Evolutionary conservation across 2,888 invertebrate species (phyloP).

Genomic region (Folsomia candida): DNA sequence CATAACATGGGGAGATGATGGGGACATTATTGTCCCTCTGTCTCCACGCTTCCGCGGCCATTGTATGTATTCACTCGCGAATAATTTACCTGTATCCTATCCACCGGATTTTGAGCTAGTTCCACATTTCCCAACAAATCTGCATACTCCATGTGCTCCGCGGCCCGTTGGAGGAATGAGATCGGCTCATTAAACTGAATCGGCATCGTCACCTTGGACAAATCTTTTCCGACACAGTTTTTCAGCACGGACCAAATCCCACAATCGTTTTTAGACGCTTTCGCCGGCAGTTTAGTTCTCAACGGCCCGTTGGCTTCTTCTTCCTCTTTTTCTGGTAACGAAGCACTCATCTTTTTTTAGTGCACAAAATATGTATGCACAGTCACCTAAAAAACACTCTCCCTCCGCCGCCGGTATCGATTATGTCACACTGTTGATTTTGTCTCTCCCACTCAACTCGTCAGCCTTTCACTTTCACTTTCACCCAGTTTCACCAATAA

Average conservation of each 20-base stretch:
- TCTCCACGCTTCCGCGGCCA: background rate
- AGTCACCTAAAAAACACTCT: too few species aligned
- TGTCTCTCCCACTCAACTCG: too few species aligned
- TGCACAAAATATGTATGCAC: too few species aligned
- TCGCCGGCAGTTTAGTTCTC: slow-evolving; percentile 43
- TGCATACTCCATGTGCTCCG: slow-evolving; percentile 92
- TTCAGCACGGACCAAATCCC: slow-evolving; percentile 87
- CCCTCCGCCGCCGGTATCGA: too few species aligned
- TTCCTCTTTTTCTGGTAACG: too few species aligned
- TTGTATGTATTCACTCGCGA: background rate
- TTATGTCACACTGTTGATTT: too few species aligned
- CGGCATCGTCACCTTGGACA: slow-evolving; percentile 95
- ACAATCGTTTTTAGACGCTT: slow-evolving; percentile 66
- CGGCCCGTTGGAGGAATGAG: slow-evolving; percentile 88
- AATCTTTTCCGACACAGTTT: slow-evolving; percentile 87
- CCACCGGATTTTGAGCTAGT: slow-evolving; percentile 71
- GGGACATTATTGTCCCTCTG: too few species aligned
- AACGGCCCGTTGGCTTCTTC: background rate
- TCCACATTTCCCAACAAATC: slow-evolving; percentile 69
- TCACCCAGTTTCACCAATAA: too few species aligned
- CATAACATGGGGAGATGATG: too few species aligned
- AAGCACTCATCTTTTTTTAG: too few species aligned
- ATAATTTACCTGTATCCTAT: slow-evolving; percentile 61
- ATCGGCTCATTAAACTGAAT: slow-evolving; percentile 95
- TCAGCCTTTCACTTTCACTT: too few species aligned